phyloP scores from a whole-genome alignment of 2,113 vertebrate species.

The Hucho hucho region DNA sequence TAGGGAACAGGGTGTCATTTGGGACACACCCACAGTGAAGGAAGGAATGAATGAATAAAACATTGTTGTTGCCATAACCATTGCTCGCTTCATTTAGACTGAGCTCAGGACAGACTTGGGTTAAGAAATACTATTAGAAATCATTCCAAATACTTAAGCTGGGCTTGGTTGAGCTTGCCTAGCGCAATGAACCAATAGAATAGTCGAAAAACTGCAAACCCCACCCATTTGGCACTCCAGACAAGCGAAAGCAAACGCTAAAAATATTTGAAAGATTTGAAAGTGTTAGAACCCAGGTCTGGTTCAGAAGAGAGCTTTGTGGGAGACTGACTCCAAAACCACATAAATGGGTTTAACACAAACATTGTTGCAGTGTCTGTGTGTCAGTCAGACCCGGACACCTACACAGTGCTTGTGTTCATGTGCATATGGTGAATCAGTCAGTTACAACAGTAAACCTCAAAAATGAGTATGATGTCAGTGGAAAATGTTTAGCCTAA shows the following conservation, averaged over 20 bases:
- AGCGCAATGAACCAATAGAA: too few relatives aligned
- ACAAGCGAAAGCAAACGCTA: too few relatives aligned
- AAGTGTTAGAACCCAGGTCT: neutral
- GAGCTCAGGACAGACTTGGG: neutral
- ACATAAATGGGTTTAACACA: conserved; percentile 20
- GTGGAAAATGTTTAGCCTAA: conserved; percentile 35
- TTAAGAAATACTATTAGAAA: too few relatives aligned
- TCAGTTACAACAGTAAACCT: conserved; percentile 39
- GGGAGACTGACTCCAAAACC: conserved; percentile 16
- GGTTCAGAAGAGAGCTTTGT: conserved; percentile 5
- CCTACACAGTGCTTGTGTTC: conserved; percentile 8
- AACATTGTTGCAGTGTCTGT: neutral
- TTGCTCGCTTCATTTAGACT: conserved; percentile 43
- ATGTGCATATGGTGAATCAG: neutral
- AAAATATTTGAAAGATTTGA: too few relatives aligned
- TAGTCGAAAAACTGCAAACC: too few relatives aligned
- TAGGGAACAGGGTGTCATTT: too few relatives aligned
- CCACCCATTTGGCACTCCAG: too few relatives aligned
- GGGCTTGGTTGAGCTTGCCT: too few relatives aligned
- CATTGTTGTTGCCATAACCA: conserved; percentile 58
- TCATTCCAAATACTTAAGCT: too few relatives aligned
- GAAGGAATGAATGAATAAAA: conserved; percentile 59
- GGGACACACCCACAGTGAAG: conserved; percentile 8
- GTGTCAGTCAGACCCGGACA: conserved; percentile 15
- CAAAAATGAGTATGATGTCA: conserved; percentile 22